A percentile compares a stretch with the other conserved stretches of the same genome.
Evolutionary conservation across 37 sponge, comb jelly and placozoan species (phyloP).

Genomic region (Crambe crambe): DNA sequence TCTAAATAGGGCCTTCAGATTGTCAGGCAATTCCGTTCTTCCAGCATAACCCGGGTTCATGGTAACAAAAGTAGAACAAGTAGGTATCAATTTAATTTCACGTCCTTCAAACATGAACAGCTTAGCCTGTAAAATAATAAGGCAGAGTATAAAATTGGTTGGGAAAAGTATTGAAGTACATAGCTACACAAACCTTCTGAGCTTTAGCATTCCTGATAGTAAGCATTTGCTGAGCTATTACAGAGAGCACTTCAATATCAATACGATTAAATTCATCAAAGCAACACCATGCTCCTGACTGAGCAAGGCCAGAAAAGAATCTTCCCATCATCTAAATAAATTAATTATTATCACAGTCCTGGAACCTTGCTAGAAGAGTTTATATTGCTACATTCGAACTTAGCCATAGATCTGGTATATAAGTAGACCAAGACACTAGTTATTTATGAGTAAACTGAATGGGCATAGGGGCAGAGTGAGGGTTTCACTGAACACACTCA

Average conservation of each 20-base stretch:
- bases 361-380: background rate
- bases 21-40: conserved; percentile 97
- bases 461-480: too few relatives aligned
- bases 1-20: conserved; percentile 97
- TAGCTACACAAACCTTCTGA: conserved; percentile 54
- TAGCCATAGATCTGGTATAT: background rate
- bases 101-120: conserved; percentile 97
- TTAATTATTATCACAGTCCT: background rate
- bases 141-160: background rate
- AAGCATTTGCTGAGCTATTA: conserved; percentile 97
- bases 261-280: conserved; percentile 99
- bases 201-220: conserved; percentile 96
- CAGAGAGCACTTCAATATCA: conserved; percentile 98
- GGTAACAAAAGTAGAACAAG: conserved; percentile 97
- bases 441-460: too few relatives aligned
- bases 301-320: conserved; percentile 99
- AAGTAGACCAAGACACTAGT: too few relatives aligned
- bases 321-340: conserved; percentile 95
- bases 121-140: conserved; percentile 43
- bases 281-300: conserved; percentile 99
- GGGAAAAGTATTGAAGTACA: background rate
- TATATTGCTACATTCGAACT: background rate
- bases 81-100: conserved; percentile 91
- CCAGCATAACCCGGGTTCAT: conserved; percentile 99
- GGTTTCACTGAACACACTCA: too few relatives aligned